These are phyloP conservation scores for Ecdyonurus torrentis DNA, from an alignment of 2,888 invertebrate genomes.

Conservation along the genomic window DNA sequence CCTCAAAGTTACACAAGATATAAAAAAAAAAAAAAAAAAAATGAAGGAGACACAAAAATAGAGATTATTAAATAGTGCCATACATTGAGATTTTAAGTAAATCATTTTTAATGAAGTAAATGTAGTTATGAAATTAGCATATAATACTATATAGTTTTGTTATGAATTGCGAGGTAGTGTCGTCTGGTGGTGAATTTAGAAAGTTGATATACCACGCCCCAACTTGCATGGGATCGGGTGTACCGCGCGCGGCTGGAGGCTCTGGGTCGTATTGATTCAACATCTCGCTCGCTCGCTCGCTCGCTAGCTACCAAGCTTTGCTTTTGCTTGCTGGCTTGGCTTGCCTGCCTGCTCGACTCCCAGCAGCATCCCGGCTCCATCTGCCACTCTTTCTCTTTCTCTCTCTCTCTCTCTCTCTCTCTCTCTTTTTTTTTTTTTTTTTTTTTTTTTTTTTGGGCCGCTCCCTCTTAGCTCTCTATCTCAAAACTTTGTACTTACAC, in stretches of 20 bases:
- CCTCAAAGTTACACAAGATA: too few species aligned
- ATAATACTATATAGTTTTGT: background rate
- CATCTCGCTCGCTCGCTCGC: background rate
- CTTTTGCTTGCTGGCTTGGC: background rate
- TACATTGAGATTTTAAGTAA: background rate
- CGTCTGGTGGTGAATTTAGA: background rate
- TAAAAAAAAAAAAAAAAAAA: too few species aligned
- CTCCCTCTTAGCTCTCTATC: too few species aligned
- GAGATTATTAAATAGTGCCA: too few species aligned
- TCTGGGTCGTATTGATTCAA: conserved; percentile 1
- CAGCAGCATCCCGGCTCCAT: background rate
- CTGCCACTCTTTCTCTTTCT: too few species aligned
- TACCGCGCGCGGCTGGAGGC: background rate
- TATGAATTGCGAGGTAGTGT: background rate
- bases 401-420: background rate
- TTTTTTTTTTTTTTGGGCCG: too few species aligned
- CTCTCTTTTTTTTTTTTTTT: too few species aligned
- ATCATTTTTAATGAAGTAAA: background rate
- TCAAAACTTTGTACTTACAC: too few species aligned
- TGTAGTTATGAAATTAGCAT: background rate
- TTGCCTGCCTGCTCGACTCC: background rate
- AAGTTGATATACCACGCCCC: background rate
- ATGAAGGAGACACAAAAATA: too few species aligned
- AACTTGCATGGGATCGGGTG: conserved; percentile 4
- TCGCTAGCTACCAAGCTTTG: background rate